Evolutionary conservation across 1,140 invertebrate species (phyloP), one percentile per base, ranked within the genome.

Genomic region (Venturia canescens): DNA sequence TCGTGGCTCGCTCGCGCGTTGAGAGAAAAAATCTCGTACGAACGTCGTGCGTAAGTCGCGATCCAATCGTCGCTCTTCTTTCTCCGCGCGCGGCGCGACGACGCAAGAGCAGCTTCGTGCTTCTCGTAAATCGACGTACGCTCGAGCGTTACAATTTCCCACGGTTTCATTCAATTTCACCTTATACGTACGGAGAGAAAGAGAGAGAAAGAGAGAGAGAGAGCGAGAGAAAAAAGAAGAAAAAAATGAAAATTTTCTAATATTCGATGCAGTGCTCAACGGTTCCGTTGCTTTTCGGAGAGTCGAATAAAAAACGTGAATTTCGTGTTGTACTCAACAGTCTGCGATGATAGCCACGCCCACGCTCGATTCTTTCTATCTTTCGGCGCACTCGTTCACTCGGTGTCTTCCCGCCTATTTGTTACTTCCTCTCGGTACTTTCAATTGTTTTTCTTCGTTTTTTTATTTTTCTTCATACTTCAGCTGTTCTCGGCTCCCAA

Each of bases 11-110:
- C 57, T 16, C 27, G 23, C 48, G 34, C 29, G 50, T 77, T 75
- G 67, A 21, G 50, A 26, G 67, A 53, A 44, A 70, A 48, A 70
- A 77, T 48, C 29, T 57, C 79, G 67, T 50, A 69, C 67, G 29
- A 50, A 78, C 31, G 15, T 23, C 38, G 75, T 38, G 75, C 75
- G 31, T 50, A 50, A 3, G 48, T 50, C 18, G 48, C 48, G 48
- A 50, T 50, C 18, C 18, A 50, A 50, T 18, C 48, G 26, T 66
- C 23, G 26, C 63, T 27, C 27, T 66, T 66, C 27, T 66, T 66
- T 66, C 18, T 27, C 13, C 16, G n/a, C n/a, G n/a, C n/a, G n/a
- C n/a, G n/a, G n/a, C n/a, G n/a, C n/a, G n/a, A n/a, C 57, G 21
- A 63, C 57, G 50, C 11, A n/a, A 53, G 3, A 53, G 3, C 31